phyloP scores from a whole-genome alignment of 2,888 invertebrate species.

The Camptogramma bilineatum region DNA sequence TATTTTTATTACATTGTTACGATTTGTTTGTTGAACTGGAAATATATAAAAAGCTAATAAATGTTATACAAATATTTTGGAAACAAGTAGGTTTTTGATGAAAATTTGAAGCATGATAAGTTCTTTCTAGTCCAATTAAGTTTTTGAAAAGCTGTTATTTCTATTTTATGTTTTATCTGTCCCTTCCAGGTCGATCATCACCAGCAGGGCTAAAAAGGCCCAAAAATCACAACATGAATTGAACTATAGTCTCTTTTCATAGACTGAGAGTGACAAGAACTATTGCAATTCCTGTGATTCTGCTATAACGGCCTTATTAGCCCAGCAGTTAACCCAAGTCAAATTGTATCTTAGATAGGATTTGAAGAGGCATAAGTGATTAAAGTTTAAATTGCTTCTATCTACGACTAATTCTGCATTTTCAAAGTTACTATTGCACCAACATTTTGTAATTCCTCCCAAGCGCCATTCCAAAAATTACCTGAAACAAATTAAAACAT shows the following conservation, averaged over 20 bases:
- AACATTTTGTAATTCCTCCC: background rate
- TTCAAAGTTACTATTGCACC: background rate
- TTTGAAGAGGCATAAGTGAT: too few relatives aligned
- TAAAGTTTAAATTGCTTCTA: too few relatives aligned
- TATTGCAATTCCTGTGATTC: too few relatives aligned
- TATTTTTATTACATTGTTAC: background rate
- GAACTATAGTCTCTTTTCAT: too few relatives aligned
- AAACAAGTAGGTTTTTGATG: background rate
- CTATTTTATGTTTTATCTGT: background rate
- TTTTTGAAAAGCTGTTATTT: background rate
- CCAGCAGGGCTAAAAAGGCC: too few relatives aligned
- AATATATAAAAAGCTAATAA: background rate
- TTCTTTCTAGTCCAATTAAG: background rate
- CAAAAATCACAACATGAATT: too few relatives aligned
- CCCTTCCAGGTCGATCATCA: too few relatives aligned
- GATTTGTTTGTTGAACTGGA: background rate
- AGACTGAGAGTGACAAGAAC: too few relatives aligned
- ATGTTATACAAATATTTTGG: background rate
- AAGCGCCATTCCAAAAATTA: slow-evolving; percentile 10
- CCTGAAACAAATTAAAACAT: slow-evolving; percentile 31
- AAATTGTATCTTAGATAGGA: too few relatives aligned
- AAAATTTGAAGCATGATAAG: background rate
- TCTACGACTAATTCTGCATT: too few relatives aligned
- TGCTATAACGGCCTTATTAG: too few relatives aligned
- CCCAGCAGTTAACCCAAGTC: too few relatives aligned